A percentile compares a stretch with the other conserved stretches of the same genome.
These are phyloP conservation scores for Dermolepida albohirtum DNA, from an alignment of 2,888 invertebrate genomes.

Conservation along the genomic window DNA sequence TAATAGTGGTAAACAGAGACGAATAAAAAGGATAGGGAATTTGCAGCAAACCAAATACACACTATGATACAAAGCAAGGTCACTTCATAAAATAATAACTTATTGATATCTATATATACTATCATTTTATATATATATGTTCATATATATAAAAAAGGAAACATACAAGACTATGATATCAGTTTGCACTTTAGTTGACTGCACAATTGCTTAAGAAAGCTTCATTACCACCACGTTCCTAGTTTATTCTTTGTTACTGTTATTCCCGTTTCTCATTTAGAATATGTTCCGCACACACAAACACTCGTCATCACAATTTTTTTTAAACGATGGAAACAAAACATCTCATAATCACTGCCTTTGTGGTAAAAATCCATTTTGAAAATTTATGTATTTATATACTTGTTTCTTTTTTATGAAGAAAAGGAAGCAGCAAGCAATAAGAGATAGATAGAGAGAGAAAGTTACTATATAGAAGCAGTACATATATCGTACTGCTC, in stretches of 20 bases:
- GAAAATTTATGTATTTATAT: conserved; percentile 6
- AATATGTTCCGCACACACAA: conserved; percentile 27
- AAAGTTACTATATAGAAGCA: conserved; percentile 40
- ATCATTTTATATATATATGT: conserved; percentile 54
- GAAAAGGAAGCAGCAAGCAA: conserved; percentile 52
- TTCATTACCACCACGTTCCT: conserved; percentile 41
- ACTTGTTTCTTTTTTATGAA: conserved; percentile 30
- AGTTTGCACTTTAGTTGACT: conserved; percentile 57
- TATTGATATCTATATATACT: conserved; percentile 66
- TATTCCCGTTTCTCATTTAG: not conserved
- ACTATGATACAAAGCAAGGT: conserved; percentile 73
- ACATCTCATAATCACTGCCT: conserved; percentile 26
- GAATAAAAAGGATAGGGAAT: conserved; percentile 26
- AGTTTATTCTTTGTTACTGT: conserved; percentile 19
- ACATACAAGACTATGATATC: conserved; percentile 58
- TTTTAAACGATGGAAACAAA: conserved; percentile 34
- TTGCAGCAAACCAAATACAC: conserved; percentile 54
- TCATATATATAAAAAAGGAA: conserved; percentile 60
- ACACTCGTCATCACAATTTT: conserved; percentile 34
- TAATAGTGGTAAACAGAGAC: conserved; percentile 19
- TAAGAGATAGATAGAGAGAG: conserved; percentile 48
- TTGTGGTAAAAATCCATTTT: conserved; percentile 15
- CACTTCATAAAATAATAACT: conserved; percentile 72
- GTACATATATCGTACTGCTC: conserved; percentile 33
- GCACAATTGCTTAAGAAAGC: conserved; percentile 51